Conservation (phyloP, 2,797 vertebrate species). For the Arrhamphus sclerolepis region DNA sequence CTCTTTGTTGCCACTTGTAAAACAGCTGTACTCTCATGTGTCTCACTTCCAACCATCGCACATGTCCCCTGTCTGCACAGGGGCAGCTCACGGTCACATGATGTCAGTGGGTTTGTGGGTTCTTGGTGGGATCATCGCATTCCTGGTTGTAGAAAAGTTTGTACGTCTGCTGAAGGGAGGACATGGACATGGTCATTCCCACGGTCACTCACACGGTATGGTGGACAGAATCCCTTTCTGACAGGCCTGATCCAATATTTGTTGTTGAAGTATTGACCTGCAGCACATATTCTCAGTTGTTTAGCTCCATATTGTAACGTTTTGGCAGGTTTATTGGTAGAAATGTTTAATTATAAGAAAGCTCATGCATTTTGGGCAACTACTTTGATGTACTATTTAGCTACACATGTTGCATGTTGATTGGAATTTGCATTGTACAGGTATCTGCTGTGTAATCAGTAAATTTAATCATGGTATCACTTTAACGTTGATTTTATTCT, state of each 20-base stretch:
- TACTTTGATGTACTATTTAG: no score
- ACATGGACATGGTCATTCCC: conserved; percentile 79
- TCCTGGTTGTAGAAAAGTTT: conserved; percentile 92
- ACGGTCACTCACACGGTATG: conserved; percentile 67
- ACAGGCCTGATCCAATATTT: accelerated
- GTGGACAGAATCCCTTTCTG: not conserved
- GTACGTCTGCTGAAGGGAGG: conserved; percentile 90
- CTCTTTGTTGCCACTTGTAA: no score
- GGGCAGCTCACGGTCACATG: conserved; percentile 85
- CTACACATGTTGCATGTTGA: no score
- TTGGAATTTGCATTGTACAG: no score
- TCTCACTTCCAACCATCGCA: not conserved
- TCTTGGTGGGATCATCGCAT: conserved; percentile 89
- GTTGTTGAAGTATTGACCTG: not conserved
- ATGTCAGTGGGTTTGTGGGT: conserved; percentile 93
- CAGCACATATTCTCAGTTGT: not conserved
- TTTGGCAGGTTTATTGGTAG: no score
- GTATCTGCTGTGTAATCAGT: not conserved
- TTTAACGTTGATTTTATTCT: not conserved
- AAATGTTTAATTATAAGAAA: no score
- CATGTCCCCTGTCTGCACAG: conserved; percentile 42
- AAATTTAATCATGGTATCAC: not conserved
- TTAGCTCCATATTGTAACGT: no score
- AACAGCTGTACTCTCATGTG: no score
- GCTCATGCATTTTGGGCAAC: no score